Percentiles rank a stretch among this genome's conserved stretches.
These are phyloP conservation scores for Megalops atlanticus DNA, from an alignment of 2,113 vertebrate species.

Conservation along the genomic window DNA sequence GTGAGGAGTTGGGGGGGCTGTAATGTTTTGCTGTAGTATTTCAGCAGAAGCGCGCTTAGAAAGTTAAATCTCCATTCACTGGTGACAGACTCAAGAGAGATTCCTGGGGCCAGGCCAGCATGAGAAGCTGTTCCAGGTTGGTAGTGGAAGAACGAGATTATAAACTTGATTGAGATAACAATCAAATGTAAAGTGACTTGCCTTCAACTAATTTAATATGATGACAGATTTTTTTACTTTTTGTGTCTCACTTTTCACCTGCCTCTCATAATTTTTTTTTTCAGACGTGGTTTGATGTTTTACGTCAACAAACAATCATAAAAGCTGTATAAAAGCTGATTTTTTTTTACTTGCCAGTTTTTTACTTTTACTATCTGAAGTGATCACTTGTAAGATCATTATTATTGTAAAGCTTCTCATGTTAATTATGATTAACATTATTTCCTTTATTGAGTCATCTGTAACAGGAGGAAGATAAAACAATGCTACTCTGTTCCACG, in stretches of 20 bases:
- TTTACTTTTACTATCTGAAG: no score
- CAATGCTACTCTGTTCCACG: no score
- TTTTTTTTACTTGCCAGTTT: no score
- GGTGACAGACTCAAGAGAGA: not conserved
- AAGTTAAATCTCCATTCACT: not conserved
- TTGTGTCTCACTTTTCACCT: not conserved
- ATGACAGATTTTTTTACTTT: not conserved
- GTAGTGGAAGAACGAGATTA: no score
- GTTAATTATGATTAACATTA: no score
- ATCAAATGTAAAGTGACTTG: not conserved
- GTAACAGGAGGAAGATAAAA: no score
- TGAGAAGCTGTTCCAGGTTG: not conserved
- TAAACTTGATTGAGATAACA: no score
- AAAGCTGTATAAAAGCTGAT: no score
- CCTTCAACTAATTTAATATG: not conserved
- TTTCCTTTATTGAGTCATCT: no score
- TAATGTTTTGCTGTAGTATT: not conserved
- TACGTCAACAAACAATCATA: not conserved
- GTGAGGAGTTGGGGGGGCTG: not conserved
- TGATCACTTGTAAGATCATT: no score
- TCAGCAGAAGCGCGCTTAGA: not conserved
- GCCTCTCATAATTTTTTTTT: not conserved
- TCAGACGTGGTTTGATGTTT: not conserved
- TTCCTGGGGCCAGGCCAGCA: not conserved
- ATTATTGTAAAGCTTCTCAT: no score